Base-by-base conservation (phyloP, 2,797 vertebrate species). In the Diglossa cyanea region DNA sequence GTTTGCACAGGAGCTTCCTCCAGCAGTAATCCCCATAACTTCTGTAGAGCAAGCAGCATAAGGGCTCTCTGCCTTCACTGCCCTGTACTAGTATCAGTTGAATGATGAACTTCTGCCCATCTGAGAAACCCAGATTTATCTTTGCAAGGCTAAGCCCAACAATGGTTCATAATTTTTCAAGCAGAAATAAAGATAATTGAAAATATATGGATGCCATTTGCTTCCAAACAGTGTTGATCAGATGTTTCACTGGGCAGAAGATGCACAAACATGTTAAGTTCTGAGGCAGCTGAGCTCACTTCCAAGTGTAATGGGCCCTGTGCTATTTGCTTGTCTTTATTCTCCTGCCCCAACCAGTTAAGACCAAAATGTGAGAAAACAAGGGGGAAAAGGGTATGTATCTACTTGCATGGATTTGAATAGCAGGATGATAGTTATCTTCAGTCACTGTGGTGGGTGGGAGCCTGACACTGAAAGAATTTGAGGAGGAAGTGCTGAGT, bases 401-500 rank as follows among this genome's bases (percentile, higher is more conserved):
- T 83, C 57, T 93, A 92, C 94, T 95, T 92, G 92, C 77, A 89
- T 82, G 88, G 55, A 94, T 95, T 94, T 96, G 94, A 94, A 92
- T 90, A 94, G 74, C 71, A 91, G 84, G 57, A 89, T 95, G 94
- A 94, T 94, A 86, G 65, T 85, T 97, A 93, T 95, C 96, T 95
- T 92, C 94, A 95, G 86, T 85, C 71, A 57, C 74, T 92, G 66
- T 87, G 86, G 81, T 92, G 88, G 86, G 94, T 94, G 92, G 90
- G 93, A 97, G 58, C 86, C 73, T 96, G 86, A 95, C 83, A 94
- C 55, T 33, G 17, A 93, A 96, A 88, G 73, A 96, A 95, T 95
- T 90, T 94, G 94, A 93, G 93, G 96, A 95, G 95, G 94, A 96
- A 95, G 94, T 94, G 95, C 90, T 95, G 93, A 97, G 90, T 95